Evolutionary conservation across 2,113 vertebrate species (phyloP).

Genomic region (Chauna torquata): DNA sequence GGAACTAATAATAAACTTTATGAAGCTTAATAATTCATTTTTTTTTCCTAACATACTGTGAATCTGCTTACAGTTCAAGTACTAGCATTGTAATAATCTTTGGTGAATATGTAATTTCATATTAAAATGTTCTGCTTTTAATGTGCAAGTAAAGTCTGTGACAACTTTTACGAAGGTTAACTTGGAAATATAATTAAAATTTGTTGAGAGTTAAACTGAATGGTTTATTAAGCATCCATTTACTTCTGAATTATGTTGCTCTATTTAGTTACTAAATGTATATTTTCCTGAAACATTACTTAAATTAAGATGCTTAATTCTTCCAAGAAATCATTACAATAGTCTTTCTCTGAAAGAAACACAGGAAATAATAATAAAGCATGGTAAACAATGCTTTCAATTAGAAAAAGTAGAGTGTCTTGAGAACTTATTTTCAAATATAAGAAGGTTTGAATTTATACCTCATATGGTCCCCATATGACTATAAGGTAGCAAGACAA

Average conservation of each 20-base stretch:
- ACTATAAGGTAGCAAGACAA: not conserved
- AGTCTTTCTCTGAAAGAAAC: not conserved
- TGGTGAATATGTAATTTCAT: not conserved
- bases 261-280: not conserved
- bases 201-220: not conserved
- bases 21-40: not conserved
- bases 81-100: not conserved
- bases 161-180: not conserved
- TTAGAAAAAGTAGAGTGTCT: not conserved
- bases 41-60: not conserved
- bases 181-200: not conserved
- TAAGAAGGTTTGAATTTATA: not conserved
- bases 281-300: not conserved
- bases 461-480: not conserved
- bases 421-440: not conserved
- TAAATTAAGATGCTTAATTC: not conserved
- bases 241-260: not conserved
- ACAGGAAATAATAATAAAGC: not conserved
- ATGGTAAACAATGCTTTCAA: not conserved
- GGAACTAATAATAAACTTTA: not conserved
- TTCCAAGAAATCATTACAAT: not conserved
- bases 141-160: not conserved
- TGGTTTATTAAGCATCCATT: not conserved
- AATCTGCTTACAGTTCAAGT: not conserved
- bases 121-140: not conserved